Conservation (phyloP, 2,797 vertebrate species). For the Iguana delicatissima region DNA sequence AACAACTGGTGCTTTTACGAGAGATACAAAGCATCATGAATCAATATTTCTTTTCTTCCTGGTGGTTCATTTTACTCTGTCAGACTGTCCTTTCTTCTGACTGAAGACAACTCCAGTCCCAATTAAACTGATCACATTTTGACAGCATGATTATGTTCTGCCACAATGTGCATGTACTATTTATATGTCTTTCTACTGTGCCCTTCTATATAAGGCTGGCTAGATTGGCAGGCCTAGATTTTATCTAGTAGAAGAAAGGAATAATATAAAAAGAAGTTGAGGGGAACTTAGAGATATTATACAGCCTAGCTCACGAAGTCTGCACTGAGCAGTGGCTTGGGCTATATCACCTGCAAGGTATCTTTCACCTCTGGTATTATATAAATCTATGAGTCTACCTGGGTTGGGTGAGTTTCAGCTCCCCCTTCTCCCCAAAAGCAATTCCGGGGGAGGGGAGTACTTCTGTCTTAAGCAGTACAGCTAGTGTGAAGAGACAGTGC, state of each 20-base stretch:
- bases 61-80: conserved; percentile 28
- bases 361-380: neutral
- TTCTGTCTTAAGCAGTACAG: neutral
- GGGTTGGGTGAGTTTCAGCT: neutral
- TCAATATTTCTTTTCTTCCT: conserved; percentile 24
- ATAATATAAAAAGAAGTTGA: neutral
- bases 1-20: conserved; percentile 18
- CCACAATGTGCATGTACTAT: neutral
- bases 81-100: conserved; percentile 27
- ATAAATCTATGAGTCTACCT: neutral
- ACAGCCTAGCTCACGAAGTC: neutral
- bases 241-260: neutral
- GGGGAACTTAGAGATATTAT: neutral
- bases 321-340: neutral
- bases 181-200: conserved; percentile 2
- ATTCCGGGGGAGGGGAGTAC: no score
- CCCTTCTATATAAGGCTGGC: neutral
- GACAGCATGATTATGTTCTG: conserved; percentile 40
- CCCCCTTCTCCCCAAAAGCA: neutral
- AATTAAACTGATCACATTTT: conserved; percentile 44
- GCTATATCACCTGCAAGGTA: neutral
- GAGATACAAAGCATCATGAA: conserved; percentile 3
- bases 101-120: conserved; percentile 21
- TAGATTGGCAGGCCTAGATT: neutral
- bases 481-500: neutral